Base-by-base conservation (phyloP, 1,140 invertebrate genomes). In the Phymorhynchus buccinoides region DNA sequence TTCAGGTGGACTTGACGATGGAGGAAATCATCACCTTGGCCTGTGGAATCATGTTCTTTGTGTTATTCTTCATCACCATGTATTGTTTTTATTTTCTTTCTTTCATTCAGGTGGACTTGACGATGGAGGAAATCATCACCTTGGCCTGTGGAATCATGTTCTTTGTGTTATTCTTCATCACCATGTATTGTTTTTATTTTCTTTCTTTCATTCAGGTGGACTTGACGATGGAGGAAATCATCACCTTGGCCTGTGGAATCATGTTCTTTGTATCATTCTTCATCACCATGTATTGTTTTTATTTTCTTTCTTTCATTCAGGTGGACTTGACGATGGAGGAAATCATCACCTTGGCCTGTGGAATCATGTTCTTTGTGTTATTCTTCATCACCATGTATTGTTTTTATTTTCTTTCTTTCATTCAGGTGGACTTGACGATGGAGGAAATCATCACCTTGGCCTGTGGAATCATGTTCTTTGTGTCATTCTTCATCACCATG, bases 341-440 rank as follows among this genome's bases (percentile, higher is more conserved):
- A 88, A 91, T 94, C 16, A 92, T 95, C 12, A 95, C 94, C 1
- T 89, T 95, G n/a, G 92, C 93, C 0, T 95, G 94, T 89, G 94
- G 94, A 0, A 94, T 95, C 7, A 88, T 94, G 39, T 95, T 95
- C 88, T 95, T 95, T 88, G 91, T 95, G 32, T 94, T 94, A 18
- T 95, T 95, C 86, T 95, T 95, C 89, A 90, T 95, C 14, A 94
- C 94, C 56, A 95, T 95, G 94, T 95, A 86, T 95, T 95, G n/a
- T n/a, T n/a, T n/a, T n/a, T n/a, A 48, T 48, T 48, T 6, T 48
- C 18, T 48, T 27, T 27, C 22, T 62, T 62, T 62, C 6, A 16
- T 39, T 9, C 81, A 93, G 73, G 91, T 92, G 27, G 92, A 94
- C 81, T 91, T 95, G 52, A 94, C 93, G 0, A 90, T 91, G 9